Base-by-base conservation (phyloP, 2,113 vertebrate species). In the Datnioides undecimradiatus region DNA sequence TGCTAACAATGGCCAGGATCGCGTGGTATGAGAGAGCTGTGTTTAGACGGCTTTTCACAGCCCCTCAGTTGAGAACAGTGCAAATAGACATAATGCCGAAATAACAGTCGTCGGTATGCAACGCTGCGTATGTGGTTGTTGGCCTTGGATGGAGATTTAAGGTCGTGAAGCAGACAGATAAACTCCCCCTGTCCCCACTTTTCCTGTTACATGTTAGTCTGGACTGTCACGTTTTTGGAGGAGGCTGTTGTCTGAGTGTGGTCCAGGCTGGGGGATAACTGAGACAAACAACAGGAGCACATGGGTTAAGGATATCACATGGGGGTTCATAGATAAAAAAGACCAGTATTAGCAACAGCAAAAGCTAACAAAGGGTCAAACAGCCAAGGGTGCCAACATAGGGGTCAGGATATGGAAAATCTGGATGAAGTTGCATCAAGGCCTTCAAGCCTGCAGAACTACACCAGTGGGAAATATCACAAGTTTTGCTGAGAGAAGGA, bases 81-180 rank as follows among this genome's bases (percentile, higher is more conserved):
- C 90, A 93, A 93, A 93, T 90, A 94, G 90, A 91, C 78, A 71
- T 92, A 92, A 94, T 92, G 92, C 90, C 86, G 84, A 85, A 94
- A 94, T 92, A 95, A 94, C 92, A 93, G 85, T 68, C 62, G 57
- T 43, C 49, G 90, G 93, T 93, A 95, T 93, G 92, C 87, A 90
- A 82, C 27, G 51, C 87, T 79, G 87, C 88, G 82, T 82, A 83
- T 92, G 87, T n/a, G 75, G 84, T 84, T 93, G 85, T 93, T 93
- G 84, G 87, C 77, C 80, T 93, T 93, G 93, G 93, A 91, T 80
- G 73, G 86, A 88, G 86, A 89, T 90, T 90, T 86, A 72, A 93
- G 83, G 85, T 88, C 48, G 74, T 58, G 76, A 91, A 73, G 81
- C 89, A 93, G 91, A 93, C 86, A 84, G 86, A 93, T 92, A 87